Percentiles rank a stretch among this genome's conserved stretches.
These are phyloP conservation scores for Hippasteria phrygiana DNA, from an alignment of 53 echinoderm and acorn worm genomes.

Conservation along the genomic window DNA sequence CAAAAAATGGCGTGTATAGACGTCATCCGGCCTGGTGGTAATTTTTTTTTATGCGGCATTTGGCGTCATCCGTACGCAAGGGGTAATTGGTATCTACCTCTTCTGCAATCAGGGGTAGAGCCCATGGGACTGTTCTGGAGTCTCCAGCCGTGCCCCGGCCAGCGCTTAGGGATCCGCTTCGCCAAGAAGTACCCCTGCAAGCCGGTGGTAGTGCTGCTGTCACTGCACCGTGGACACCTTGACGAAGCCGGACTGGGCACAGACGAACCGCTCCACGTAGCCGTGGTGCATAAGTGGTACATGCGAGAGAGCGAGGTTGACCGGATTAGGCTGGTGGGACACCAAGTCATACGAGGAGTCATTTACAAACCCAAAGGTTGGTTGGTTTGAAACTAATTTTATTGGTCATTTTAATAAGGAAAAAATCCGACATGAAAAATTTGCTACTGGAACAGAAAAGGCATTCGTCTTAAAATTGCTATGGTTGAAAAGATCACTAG, in stretches of 20 bases:
- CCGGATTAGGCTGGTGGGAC: not conserved
- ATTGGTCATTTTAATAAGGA: no score
- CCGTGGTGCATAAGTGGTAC: slow-evolving; percentile 35
- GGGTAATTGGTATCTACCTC: not conserved
- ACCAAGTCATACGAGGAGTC: slow-evolving; percentile 13
- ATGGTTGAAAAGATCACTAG: no score
- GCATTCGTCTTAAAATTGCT: no score
- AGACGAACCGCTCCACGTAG: slow-evolving; percentile 9
- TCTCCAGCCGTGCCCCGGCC: slow-evolving; percentile 55
- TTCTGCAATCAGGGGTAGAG: slow-evolving; percentile 37
- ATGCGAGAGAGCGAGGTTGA: slow-evolving; percentile 11
- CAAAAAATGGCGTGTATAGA: no score
- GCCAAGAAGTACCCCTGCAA: slow-evolving; percentile 22
- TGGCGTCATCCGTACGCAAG: no score
- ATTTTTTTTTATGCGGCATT: no score
- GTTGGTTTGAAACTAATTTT: not conserved
- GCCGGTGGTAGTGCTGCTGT: slow-evolving; percentile 29
- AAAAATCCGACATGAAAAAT: no score
- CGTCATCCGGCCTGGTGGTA: no score
- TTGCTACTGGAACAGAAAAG: no score
- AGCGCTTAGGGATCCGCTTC: slow-evolving; percentile 19
- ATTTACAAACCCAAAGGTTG: slow-evolving; percentile 26
- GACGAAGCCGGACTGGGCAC: not conserved
- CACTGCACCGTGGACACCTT: slow-evolving; percentile 34
- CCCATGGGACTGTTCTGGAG: slow-evolving; percentile 76